phyloP scores from a whole-genome alignment of 2,888 invertebrate species.

The Tolmerus cingulatus region DNA sequence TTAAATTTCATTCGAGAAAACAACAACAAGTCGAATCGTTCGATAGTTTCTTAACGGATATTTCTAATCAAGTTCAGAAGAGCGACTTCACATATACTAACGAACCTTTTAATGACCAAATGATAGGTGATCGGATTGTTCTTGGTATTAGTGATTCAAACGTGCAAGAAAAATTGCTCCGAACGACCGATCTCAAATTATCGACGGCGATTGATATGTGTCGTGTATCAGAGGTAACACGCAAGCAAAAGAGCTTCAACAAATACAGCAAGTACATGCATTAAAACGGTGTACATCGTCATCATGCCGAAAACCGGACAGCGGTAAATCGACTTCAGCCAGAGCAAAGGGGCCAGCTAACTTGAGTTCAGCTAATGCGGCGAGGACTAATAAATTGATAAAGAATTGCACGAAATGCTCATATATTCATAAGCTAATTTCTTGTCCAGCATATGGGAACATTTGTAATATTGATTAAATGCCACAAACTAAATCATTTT shows the following conservation, averaged over 20 bases:
- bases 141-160: background rate
- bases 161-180: background rate
- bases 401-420: no score
- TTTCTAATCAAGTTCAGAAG: background rate
- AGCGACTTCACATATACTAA: background rate
- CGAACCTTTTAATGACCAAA: background rate
- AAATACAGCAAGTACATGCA: slow-evolving; percentile 4
- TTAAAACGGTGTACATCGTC: background rate
- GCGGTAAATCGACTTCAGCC: background rate
- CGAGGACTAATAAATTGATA: no score
- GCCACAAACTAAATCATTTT: no score
- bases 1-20: background rate
- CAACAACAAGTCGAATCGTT: background rate
- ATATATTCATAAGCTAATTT: no score
- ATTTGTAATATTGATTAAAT: no score
- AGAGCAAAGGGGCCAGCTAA: background rate
- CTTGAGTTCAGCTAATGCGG: no score
- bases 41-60: background rate
- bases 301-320: background rate
- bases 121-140: background rate
- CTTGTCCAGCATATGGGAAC: no score
- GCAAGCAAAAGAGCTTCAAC: slow-evolving; percentile 9
- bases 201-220: background rate
- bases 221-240: background rate
- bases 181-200: background rate